Conservation (phyloP, 2,113 vertebrate species). For the Amphiprion percula region DNA sequence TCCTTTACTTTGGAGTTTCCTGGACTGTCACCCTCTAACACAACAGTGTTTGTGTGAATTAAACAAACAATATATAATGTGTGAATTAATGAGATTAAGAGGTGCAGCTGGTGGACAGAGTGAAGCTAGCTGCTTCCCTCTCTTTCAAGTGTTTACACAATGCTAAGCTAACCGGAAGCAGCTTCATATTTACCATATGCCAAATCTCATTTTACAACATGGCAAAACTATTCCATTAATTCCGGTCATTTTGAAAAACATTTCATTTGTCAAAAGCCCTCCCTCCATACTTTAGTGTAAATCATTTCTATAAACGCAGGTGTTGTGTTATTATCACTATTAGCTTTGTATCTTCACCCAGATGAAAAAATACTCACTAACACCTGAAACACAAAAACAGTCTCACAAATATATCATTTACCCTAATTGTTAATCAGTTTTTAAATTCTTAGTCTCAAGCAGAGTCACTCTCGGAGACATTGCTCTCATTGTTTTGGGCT, state of each 20-base stretch:
- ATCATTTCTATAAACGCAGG: slow-evolving; percentile 54
- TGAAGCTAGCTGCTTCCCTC: not conserved
- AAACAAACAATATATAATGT: not conserved
- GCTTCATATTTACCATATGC: not conserved
- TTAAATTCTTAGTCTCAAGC: slow-evolving; percentile 6
- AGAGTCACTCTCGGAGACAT: slow-evolving; percentile 17
- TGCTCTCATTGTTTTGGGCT: slow-evolving; percentile 24
- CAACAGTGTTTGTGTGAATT: too few relatives aligned
- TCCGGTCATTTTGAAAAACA: slow-evolving; percentile 10
- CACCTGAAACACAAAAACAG: slow-evolving; percentile 64
- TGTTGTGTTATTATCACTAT: slow-evolving; percentile 40
- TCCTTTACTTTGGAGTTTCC: too few relatives aligned
- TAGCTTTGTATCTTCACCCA: slow-evolving; percentile 50
- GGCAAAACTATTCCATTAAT: slow-evolving; percentile 9
- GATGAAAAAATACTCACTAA: slow-evolving; percentile 57
- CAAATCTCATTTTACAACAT: not conserved
- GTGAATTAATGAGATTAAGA: not conserved
- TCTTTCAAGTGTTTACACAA: too few relatives aligned
- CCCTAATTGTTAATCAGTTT: slow-evolving; percentile 38
- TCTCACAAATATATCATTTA: slow-evolving; percentile 43
- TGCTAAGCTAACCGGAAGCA: too few relatives aligned
- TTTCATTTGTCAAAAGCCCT: slow-evolving; percentile 32
- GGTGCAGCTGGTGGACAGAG: not conserved
- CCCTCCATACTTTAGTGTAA: slow-evolving; percentile 68
- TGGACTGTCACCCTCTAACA: too few relatives aligned